phyloP scores from a whole-genome alignment of 2,888 invertebrate species.

The Cheilosia vernalis region DNA sequence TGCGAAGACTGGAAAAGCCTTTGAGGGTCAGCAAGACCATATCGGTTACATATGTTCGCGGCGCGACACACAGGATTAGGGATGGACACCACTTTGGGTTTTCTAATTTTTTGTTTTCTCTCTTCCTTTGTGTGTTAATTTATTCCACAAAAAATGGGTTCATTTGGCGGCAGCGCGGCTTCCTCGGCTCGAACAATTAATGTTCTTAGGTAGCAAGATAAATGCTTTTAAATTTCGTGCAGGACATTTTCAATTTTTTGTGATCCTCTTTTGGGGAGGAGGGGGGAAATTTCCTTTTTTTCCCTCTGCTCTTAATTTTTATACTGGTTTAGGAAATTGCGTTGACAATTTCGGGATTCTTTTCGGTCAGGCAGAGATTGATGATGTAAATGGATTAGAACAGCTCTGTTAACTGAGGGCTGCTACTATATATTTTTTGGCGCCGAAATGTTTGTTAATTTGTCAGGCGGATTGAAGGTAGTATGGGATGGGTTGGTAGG shows the following conservation, averaged over 20 bases:
- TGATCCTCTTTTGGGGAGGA: background rate
- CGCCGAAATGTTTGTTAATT: slow-evolving; percentile 38
- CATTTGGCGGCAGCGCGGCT: slow-evolving; percentile 9
- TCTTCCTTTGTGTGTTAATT: slow-evolving; percentile 50
- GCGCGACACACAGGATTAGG: slow-evolving; percentile 42
- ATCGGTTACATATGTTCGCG: slow-evolving; percentile 29
- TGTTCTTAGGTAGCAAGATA: slow-evolving; percentile 69
- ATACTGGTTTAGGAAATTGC: slow-evolving; percentile 55
- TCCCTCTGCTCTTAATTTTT: slow-evolving; percentile 36
- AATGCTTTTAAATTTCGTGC: slow-evolving; percentile 62
- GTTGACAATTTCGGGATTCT: slow-evolving; percentile 45
- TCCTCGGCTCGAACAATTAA: slow-evolving; percentile 55
- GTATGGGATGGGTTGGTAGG: background rate
- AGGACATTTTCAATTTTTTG: slow-evolving; percentile 62
- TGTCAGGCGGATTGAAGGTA: slow-evolving; percentile 11
- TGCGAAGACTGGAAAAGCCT: slow-evolving; percentile 14
- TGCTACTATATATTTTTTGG: slow-evolving; percentile 6
- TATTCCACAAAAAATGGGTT: slow-evolving; percentile 41
- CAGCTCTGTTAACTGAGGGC: slow-evolving; percentile 34
- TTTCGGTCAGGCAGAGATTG: slow-evolving; percentile 41
- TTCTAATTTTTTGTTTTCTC: slow-evolving; percentile 27
- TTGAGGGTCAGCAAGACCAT: slow-evolving; percentile 32
- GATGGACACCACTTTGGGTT: slow-evolving; percentile 41
- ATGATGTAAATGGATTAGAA: slow-evolving; percentile 48
- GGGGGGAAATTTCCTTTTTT: slow-evolving; percentile 23